Base-by-base conservation (phyloP, 2,888 invertebrate species). In the Leptothorax acervorum region DNA sequence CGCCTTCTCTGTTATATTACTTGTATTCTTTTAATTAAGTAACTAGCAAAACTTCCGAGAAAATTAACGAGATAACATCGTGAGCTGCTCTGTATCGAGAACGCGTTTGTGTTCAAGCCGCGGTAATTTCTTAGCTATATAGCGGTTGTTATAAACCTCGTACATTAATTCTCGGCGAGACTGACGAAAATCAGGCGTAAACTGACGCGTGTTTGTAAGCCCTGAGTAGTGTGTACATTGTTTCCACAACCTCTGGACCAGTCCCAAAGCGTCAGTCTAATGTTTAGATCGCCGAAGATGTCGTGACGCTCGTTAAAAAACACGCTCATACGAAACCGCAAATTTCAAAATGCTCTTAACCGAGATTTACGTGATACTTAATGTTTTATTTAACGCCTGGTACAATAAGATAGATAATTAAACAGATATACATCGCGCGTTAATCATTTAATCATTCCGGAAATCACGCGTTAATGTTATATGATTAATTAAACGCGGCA, bases 201-300 rank as follows among this genome's bases (percentile, higher is more conserved):
- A 88, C 84, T 85, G 86, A 89, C 82, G 78, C 73, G 74, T 62
- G 85, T 60, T 87, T 85, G 84, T 82, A 87, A 87, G 65, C 70
- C 73, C 4, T 55, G 63, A 83, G 63, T 42, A 42, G 74, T 82
- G 81, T 85, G 81, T 85, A 65, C 51, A 71, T 78, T 89, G 85
- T 89, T 88, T 79, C 65, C 78, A 87, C 70, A 81, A 88, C 82
- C 76, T 70, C 88, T 89, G 88, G 89, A 89, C 83, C 76, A 82
- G 76, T 65, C 87, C 89, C 89, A 89, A 89, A 81, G 62, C 68
- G 74, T 63, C 83, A 73, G 68, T 68, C 63, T 68, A 57, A 68
- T 45, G 82, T 86, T 88, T 74, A 57, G 79, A 85, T 78, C 82
- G 85, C 84, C 76, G 55, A 85, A 86, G 85, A 86, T 85, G 82